These are phyloP conservation scores for Chelonoidis abingdonii DNA, from an alignment of 2,113 vertebrate species.

Conservation along the genomic window DNA sequence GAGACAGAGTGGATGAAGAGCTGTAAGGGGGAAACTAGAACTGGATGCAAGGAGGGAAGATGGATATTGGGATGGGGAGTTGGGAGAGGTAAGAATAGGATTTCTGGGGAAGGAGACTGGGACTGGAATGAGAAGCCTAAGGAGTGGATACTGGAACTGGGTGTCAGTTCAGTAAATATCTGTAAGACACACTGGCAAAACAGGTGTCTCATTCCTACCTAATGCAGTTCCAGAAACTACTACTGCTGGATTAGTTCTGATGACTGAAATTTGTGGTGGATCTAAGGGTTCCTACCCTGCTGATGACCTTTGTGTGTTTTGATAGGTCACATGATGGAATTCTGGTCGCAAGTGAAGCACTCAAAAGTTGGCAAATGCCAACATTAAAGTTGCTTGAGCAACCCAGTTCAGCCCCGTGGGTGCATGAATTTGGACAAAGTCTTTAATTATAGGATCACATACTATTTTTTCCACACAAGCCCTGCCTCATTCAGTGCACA, in stretches of 20 bases:
- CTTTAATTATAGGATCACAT: not conserved
- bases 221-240: not conserved
- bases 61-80: not conserved
- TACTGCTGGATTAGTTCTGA: not conserved
- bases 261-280: not conserved
- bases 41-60: not conserved
- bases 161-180: not conserved
- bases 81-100: not conserved
- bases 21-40: not conserved
- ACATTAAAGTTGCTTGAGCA: not conserved
- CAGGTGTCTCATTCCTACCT: not conserved
- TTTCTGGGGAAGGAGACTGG: not conserved
- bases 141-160: not conserved
- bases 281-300: not conserved
- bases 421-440: not conserved
- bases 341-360: not conserved
- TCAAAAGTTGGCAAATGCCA: not conserved
- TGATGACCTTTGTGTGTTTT: not conserved
- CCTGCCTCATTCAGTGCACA: not conserved
- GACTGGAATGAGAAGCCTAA: not conserved
- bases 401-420: not conserved
- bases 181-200: not conserved
- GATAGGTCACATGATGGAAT: not conserved
- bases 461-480: not conserved
- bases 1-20: not conserved